Evolutionary conservation across 2,113 vertebrate species (phyloP).

Genomic region (Synodontis membranacea): DNA sequence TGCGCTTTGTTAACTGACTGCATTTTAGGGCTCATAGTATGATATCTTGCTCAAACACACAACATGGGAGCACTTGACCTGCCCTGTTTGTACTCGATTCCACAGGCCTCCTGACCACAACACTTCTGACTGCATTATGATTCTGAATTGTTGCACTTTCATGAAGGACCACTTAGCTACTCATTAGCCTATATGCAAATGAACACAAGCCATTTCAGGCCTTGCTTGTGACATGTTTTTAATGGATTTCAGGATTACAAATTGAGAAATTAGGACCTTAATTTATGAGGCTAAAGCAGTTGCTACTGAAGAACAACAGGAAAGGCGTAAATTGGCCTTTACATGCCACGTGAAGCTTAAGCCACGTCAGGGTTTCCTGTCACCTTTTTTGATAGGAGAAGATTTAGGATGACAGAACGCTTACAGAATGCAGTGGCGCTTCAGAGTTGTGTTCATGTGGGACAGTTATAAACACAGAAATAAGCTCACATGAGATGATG

Average conservation of each 20-base stretch:
- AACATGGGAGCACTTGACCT: slow-evolving; percentile 24
- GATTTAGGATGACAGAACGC: background rate
- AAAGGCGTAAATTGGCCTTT: background rate
- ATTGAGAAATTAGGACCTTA: background rate
- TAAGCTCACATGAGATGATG: background rate
- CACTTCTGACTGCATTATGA: slow-evolving; percentile 5
- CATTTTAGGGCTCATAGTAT: slow-evolving; percentile 29
- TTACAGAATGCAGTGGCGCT: background rate
- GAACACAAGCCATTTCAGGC: background rate
- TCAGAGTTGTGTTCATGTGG: background rate
- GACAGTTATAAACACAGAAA: background rate
- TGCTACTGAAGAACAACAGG: background rate
- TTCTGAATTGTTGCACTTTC: slow-evolving; percentile 16
- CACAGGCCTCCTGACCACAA: slow-evolving; percentile 11
- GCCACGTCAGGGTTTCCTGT: background rate
- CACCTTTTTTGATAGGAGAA: background rate
- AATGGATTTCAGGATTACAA: background rate
- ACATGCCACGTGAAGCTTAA: background rate
- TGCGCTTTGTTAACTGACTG: slow-evolving; percentile 39
- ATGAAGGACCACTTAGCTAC: slow-evolving; percentile 18
- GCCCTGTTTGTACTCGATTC: slow-evolving; percentile 31
- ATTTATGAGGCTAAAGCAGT: background rate
- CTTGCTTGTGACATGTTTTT: slow-evolving; percentile 1
- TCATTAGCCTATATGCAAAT: slow-evolving; percentile 9
- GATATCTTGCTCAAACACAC: slow-evolving; percentile 18